Conservation (phyloP, 2,888 invertebrate genomes). For the Cataglyphis albicans region DNA sequence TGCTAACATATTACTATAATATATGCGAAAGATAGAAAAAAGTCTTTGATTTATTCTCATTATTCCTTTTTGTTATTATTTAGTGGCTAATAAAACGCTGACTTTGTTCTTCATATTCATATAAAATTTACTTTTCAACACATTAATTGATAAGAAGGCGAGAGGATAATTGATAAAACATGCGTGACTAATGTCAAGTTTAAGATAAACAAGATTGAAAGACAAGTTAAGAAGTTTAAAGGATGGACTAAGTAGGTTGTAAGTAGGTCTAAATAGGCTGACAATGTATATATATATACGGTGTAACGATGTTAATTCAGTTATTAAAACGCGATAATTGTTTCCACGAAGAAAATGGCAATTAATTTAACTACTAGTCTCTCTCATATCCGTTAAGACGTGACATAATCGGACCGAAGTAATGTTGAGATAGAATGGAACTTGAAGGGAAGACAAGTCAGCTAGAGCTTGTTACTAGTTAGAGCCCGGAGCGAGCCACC, state of each 20-base stretch:
- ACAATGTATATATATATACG: not conserved
- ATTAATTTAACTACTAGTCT: not conserved
- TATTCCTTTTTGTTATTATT: not conserved
- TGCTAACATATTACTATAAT: not conserved
- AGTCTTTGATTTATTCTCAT: not conserved
- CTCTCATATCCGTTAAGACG: slow-evolving; percentile 12
- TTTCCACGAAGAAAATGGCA: slow-evolving; percentile 13
- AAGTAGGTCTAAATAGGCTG: not conserved
- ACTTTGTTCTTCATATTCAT: not conserved
- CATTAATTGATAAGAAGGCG: not conserved
- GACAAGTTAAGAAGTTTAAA: not conserved
- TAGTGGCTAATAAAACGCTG: not conserved
- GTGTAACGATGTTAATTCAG: not conserved
- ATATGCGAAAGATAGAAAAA: not conserved
- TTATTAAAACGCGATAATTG: not conserved
- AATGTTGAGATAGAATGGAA: slow-evolving; percentile 27
- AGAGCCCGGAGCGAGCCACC: slow-evolving; percentile 70
- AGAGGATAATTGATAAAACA: not conserved
- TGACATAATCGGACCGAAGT: slow-evolving; percentile 26
- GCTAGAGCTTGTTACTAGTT: slow-evolving; percentile 63
- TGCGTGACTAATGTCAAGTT: not conserved
- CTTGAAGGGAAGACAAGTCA: slow-evolving; percentile 61
- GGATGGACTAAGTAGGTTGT: not conserved
- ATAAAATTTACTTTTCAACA: not conserved
- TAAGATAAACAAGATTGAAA: not conserved